Base-by-base conservation (phyloP, 2,113 vertebrate species). In the Mohoua ochrocephala region DNA sequence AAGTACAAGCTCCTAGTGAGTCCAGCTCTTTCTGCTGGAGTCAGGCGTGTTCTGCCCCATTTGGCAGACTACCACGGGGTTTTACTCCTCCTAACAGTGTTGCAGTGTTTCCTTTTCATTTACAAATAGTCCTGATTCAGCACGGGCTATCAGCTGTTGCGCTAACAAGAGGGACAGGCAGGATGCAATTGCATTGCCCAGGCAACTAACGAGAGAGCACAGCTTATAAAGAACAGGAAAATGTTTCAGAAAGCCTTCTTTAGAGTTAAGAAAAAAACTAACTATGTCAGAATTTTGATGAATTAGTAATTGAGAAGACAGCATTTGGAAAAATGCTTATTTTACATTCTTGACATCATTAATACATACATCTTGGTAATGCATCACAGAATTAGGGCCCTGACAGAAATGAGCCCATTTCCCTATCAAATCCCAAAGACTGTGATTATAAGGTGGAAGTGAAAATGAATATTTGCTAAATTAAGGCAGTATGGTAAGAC, bases 21-120 rank as follows among this genome's bases (percentile, higher is more conserved):
- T 10, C 10, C 84, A 84, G 69, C 45, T 73, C 77, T 89, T 92
- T 84, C 67, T 91, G 74, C 49, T 79, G 39, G 69, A 92, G 53
- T 76, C 65, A 89, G 76, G 63, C 68, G 1, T 91, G 50, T 64
- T 93, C 84, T 94, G 94, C 61, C 80, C 84, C 70, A 68, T 87
- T 85, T 96, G 94, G 91, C 95, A 95, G 53, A 56, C 52, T 84
- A 60, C 45, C 56, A 84, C 27, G 1, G 18, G 37, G 68, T 71
- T 96, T 91, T 84, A 81, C 85, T 84, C 69, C 76, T 88, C 70
- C 37, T 87, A 92, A 95, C 93, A 96, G 85, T 64, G 91, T 78
- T 52, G 80, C 73, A 93, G 85, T 92, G 71, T 95, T 94, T 75
- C 64, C 85, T 75, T 94, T 96, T 64, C 89, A 82, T 61, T 94